Base-by-base conservation (phyloP, 2,888 invertebrate species). In the Chymomyza amoena region DNA sequence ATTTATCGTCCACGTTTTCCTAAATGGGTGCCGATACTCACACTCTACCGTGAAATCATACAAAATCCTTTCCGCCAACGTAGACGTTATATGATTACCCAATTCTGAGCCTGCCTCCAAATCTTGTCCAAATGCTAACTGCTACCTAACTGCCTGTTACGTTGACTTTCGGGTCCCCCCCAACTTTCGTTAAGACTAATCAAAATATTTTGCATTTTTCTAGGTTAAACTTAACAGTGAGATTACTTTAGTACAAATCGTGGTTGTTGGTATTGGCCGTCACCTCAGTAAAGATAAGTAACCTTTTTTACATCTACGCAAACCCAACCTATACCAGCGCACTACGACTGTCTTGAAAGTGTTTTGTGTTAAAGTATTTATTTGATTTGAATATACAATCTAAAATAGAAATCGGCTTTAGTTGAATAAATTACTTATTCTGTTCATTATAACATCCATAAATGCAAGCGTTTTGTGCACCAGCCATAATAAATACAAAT, bases 21-120 rank as follows among this genome's bases (percentile, higher is more conserved):
- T 9, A 78, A 80, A 73, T 83, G 82, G 82, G 77, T 83, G 9
- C 80, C 80, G 16, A 79, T 83, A 61, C 67, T 83, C n/a, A 80
- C 82, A 0, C 62, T 81, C 18, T 83, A 83, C 59, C 78, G 80
- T 59, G 79, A 83, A 66, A 73, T 79, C 25, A 45, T 83, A 15
- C 79, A 79, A 69, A 78, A 80, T 77, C 78, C 82, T 6, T 79
- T 79, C 61, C 74, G 73, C 18, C 78, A 73, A 32, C 65, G 70
- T n/a, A 50, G 50, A 25, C 78, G 70, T 54, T 76, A 74, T 52
- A 78, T 79, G 79, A 74, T 83, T 7, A 72, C 69, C 7, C 70
- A 76, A 56, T 67, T 77, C 36, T 80, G 71, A 66, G 13, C 15
- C 50, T 20, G 32, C 20, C 52, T 39, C 45, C 45, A 13, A 28